A percentile compares a stretch with the other conserved stretches of the same genome.
These are phyloP conservation scores for Tineola bisselliella DNA, from an alignment of 2,888 invertebrate species.

Conservation along the genomic window DNA sequence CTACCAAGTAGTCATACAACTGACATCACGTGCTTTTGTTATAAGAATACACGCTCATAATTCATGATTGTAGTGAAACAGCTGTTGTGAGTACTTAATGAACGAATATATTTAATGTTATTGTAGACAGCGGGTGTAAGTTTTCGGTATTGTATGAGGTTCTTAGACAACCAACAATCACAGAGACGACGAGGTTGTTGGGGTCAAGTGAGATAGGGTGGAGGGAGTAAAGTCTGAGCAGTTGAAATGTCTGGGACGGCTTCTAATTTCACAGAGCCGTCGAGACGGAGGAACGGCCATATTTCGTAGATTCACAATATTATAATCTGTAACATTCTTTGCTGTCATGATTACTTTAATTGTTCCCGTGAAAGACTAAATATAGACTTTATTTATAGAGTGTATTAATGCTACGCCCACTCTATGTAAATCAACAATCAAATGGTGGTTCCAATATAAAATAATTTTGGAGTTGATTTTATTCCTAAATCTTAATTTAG, in stretches of 20 bases:
- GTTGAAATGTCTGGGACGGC: constrained; percentile 43
- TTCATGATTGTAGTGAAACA: background rate
- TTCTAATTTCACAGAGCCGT: constrained; percentile 46
- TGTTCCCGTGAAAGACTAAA: background rate
- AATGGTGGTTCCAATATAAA: too few relatives aligned
- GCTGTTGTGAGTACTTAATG: constrained; percentile 6
- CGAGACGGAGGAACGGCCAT: constrained; percentile 39
- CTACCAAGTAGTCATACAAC: background rate
- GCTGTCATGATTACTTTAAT: background rate
- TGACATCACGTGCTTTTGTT: background rate
- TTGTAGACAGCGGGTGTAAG: constrained; percentile 33
- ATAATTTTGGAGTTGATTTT: too few relatives aligned
- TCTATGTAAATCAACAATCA: too few relatives aligned
- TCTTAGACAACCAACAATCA: constrained; percentile 38
- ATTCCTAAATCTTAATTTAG: too few relatives aligned
- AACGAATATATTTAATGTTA: constrained; percentile 36
- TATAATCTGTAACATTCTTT: constrained; percentile 10
- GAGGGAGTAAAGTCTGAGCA: constrained; percentile 29
- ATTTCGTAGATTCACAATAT: constrained; percentile 17
- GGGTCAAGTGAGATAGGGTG: constrained; percentile 17
- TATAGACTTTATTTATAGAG: background rate
- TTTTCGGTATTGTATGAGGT: constrained; percentile 49
- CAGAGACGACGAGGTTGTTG: constrained; percentile 17
- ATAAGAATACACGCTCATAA: background rate
- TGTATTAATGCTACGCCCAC: background rate